Evolutionary conservation across 2,113 vertebrate genomes (phyloP), one percentile per base, ranked within the genome.

Genomic region (Poeciliopsis turrubarensis): DNA sequence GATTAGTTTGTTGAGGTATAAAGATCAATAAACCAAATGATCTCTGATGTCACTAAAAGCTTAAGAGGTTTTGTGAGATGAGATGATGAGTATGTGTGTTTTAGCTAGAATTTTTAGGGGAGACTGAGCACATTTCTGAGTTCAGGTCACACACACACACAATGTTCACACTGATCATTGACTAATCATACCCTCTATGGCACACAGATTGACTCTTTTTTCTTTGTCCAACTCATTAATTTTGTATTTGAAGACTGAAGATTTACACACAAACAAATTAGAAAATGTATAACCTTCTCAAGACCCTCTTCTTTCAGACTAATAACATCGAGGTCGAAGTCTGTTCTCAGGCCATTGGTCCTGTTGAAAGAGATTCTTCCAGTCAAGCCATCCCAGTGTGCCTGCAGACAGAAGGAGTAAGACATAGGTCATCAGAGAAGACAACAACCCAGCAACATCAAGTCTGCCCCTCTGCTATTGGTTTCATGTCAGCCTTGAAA

Each of bases 281-380:
- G 69, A 66, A 34, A 79, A 32, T 39, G 63, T 66, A 62, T 29
- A 57, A 88, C 98, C 98, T 99, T 99, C 93, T 99, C 98, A 72
- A 99, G 95, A 39, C 98, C 98, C 90, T 99, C 97, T 88, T 99
- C 98, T 72, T 97, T 98, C 78, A 99, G 95, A 85, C 98, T 99
- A 91, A 99, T 98, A 83, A 99, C 97, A 92, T 99, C 98, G 77
- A 99, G 96, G 94, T 99, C 98, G 91, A 99, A 99, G 94, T 99
- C 98, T 73, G 98, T 99, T 90, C 98, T 94, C 90, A 99, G 94
- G 62, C 98, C 98, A 73, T 99, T 99, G 73, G 96, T 96, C 94
- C 96, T 96, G 89, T 99, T 99, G 92, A 99, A 99, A 82, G 95
- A 97, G 94, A 99, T 99, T 88, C 97, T 95, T 39, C 98, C 98